Evolutionary conservation across 1,140 invertebrate genomes (phyloP).

Genomic region (Magallana gigas): DNA sequence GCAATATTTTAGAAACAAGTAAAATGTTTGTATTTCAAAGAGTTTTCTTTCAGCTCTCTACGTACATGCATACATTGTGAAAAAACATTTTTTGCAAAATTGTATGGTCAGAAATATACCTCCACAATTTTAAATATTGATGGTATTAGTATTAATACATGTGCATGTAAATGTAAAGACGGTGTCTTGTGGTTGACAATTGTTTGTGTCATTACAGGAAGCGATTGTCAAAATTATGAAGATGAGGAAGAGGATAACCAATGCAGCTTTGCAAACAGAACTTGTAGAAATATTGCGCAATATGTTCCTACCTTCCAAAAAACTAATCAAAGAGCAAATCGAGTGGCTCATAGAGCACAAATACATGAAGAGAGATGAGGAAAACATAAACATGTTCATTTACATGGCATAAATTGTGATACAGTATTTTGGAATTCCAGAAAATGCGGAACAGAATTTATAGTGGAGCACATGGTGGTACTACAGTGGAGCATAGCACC

Average conservation of each 20-base stretch:
- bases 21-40: no score
- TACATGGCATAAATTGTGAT: conserved; percentile 90
- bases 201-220: conserved; percentile 84
- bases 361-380: conserved; percentile 97
- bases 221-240: conserved; percentile 99
- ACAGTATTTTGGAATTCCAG: conserved; percentile 24
- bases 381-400: conserved; percentile 98
- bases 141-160: no score
- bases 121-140: no score
- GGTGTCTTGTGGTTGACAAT: no score
- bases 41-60: no score
- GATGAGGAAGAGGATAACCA: conserved; percentile 96
- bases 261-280: conserved; percentile 96
- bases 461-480: background rate
- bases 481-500: background rate
- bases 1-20: no score
- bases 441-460: no score
- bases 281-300: conserved; percentile 98
- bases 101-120: no score
- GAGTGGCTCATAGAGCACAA: conserved; percentile 99
- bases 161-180: no score
- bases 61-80: no score
- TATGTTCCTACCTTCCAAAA: conserved; percentile 99
- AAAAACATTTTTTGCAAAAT: no score
- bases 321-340: conserved; percentile 99